phyloP scores from a whole-genome alignment of 2,797 vertebrate species.

The Pseudocheirus occidentalis region DNA sequence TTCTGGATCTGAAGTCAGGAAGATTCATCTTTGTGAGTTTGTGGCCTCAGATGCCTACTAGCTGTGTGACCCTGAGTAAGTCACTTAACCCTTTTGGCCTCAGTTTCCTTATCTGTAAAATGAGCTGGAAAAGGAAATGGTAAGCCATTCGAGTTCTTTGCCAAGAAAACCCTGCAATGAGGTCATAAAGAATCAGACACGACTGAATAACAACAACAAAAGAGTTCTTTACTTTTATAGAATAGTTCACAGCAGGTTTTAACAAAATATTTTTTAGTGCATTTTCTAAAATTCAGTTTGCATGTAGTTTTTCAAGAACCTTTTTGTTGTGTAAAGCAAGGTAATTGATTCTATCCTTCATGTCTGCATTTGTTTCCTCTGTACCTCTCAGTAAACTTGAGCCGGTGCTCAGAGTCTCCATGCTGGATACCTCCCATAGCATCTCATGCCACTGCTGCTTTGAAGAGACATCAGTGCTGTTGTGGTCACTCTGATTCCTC shows the following conservation, averaged over 20 bases:
- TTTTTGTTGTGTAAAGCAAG: neutral
- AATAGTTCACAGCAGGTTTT: neutral
- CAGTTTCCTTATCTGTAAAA: neutral
- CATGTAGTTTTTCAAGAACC: neutral
- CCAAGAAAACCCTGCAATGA: neutral
- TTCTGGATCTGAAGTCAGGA: neutral
- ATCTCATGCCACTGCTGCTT: neutral
- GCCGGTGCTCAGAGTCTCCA: neutral
- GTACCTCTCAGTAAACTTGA: neutral
- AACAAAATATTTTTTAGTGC: neutral
- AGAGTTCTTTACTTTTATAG: neutral
- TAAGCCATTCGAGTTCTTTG: neutral
- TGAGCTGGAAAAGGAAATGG: neutral
- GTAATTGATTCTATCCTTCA: neutral
- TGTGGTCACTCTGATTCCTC: neutral
- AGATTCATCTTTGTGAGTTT: neutral
- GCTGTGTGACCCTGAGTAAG: neutral
- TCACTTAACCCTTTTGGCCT: neutral
- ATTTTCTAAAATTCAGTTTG: neutral
- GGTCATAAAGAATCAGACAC: neutral
- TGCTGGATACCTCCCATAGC: accelerated
- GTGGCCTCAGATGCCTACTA: neutral
- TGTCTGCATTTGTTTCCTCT: neutral
- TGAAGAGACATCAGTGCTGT: neutral
- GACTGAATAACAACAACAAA: neutral